phyloP scores from a whole-genome alignment of 2,113 vertebrate species.

The Lonchura striata region DNA sequence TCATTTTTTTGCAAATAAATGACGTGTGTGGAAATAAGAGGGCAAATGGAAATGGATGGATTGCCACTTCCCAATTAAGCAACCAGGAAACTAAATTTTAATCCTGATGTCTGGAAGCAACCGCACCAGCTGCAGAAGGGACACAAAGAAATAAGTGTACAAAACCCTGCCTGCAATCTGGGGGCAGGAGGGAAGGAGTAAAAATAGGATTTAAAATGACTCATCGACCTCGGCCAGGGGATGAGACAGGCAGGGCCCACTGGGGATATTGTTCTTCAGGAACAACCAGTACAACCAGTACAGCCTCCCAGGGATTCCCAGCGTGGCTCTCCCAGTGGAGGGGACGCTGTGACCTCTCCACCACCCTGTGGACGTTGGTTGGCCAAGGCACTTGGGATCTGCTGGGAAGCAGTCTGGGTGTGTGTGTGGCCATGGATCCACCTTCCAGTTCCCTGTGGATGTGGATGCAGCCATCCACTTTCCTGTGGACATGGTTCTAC shows the following conservation, averaged over 20 bases:
- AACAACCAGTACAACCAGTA: not conserved
- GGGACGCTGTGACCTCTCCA: not conserved
- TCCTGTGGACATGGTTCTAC: not conserved
- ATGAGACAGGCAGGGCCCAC: not conserved
- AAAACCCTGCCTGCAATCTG: not conserved
- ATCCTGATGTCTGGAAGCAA: not conserved
- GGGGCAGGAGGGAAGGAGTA: not conserved
- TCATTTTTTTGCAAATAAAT: not conserved
- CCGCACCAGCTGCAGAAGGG: conserved; percentile 20
- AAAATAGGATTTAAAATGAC: conserved; percentile 19
- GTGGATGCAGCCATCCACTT: accelerated
- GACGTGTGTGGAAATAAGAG: not conserved
- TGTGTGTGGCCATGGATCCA: not conserved
- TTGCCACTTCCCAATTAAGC: not conserved
- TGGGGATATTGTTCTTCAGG: not conserved
- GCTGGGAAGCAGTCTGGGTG: not conserved
- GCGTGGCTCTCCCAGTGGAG: not conserved
- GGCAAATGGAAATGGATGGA: conserved; percentile 6
- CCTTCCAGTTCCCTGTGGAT: not conserved
- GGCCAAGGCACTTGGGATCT: not conserved
- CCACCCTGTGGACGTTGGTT: accelerated
- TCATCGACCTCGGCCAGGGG: not conserved
- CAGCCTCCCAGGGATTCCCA: not conserved
- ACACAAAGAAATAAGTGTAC: conserved; percentile 22
- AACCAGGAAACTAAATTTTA: conserved; percentile 20